phyloP scores from a whole-genome alignment of 2,797 vertebrate species.

The Sandelia bainsii region DNA sequence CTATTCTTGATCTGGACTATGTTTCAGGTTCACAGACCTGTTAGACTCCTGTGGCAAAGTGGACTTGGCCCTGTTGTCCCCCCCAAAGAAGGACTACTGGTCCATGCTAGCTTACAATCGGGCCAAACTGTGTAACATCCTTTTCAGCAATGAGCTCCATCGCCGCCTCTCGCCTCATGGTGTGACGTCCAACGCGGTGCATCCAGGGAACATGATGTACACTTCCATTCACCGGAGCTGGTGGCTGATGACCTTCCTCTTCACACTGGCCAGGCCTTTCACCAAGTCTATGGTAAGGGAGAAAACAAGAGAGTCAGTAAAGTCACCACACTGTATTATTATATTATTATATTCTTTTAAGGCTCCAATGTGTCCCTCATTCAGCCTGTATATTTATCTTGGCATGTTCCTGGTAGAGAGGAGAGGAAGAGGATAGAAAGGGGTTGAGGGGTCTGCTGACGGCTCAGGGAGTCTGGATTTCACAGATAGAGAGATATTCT shows the following conservation, averaged over 20 bases:
- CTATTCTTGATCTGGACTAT: constrained; percentile 35
- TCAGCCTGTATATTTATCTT: constrained; percentile 66
- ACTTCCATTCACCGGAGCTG: constrained; percentile 92
- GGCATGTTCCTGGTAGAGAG: constrained; percentile 54
- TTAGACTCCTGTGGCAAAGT: constrained; percentile 89
- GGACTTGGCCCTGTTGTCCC: constrained; percentile 90
- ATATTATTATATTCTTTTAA: constrained; percentile 1
- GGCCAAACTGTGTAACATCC: constrained; percentile 96
- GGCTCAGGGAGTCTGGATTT: constrained; percentile 85
- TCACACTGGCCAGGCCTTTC: constrained; percentile 93
- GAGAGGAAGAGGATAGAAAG: constrained; percentile 65
- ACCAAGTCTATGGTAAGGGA: constrained; percentile 97
- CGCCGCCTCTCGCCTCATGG: constrained; percentile 91
- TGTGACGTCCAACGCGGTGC: constrained; percentile 90
- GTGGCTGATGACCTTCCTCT: constrained; percentile 96
- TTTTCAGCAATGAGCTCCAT: constrained; percentile 94
- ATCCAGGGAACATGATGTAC: constrained; percentile 98
- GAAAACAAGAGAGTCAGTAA: constrained; percentile 4
- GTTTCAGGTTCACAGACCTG: constrained; percentile 93
- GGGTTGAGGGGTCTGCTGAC: constrained; percentile 73
- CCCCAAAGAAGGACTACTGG: constrained; percentile 92
- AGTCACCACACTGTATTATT: constrained; percentile 1
- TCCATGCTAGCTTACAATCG: constrained; percentile 97
- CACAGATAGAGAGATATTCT: constrained; percentile 71
- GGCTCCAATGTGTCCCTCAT: constrained; percentile 30